Base-by-base conservation (phyloP, 2,888 invertebrate species). In the Meliscaeva auricollis region DNA sequence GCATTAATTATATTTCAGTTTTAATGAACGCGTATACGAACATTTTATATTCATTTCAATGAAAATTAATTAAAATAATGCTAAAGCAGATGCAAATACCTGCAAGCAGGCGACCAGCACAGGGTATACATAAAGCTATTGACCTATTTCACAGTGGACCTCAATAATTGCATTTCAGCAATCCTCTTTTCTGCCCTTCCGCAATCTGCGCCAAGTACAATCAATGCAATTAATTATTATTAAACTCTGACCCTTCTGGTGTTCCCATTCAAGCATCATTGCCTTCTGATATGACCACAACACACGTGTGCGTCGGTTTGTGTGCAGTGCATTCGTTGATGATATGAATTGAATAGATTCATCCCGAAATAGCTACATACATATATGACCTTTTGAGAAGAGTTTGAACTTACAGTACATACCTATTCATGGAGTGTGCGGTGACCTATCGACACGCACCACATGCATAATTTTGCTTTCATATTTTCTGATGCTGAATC, bases 61-160 rank as follows among this genome's bases (percentile, higher is more conserved):
- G 62, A 75, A 80, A 81, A 56, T 75, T 70, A 70, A 81, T 81
- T 75, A 81, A 81, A 81, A 46, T 54, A 62, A 74, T 62, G 54
- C 68, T 52, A 52, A 66, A 58, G 20, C 41, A 64, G 38, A 15
- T 38, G 32, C 48, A 64, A 48, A 64, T 64, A 30, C 7, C 26
- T 30, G 35, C 64, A 74, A 41, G 35, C 68, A 32, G 32, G 4
- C 32, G 7, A 32, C 7, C 4, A 32, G 35, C 35, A 38, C 8
- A 38, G 1, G 7, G 32, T 7, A 56, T 4, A 35, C 32, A 35
- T 50, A 79, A 58, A 58, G 58, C 58, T 69, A 46, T 44, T 64
- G 72, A 64, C 70, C 70, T 58, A 48, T 72, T 70, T 78, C n/a
- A 41, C 4, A n/a, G n/a, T 32, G 17, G 8, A 35, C 32, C 58